Evolutionary conservation across 2,888 invertebrate genomes (phyloP), one percentile per base, ranked within the genome.

Genomic region (Argyra leucocephala): DNA sequence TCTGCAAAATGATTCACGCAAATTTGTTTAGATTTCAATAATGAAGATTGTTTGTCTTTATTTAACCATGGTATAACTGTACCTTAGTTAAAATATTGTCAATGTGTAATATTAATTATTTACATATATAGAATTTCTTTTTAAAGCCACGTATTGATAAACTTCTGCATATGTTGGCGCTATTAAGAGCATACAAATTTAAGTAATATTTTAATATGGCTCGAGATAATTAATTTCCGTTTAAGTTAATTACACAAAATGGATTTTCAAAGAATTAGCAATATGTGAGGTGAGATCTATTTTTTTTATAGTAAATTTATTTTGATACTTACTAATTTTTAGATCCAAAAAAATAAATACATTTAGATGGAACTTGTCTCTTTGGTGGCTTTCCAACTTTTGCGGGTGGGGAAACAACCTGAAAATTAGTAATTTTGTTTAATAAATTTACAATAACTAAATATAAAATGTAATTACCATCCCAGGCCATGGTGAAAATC

Each of bases 401-500:
- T 76, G 91, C 84, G 62, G 89, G 88, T 15, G 93, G 91, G 71
- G 88, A 85, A 57, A 91, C 88, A 74, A 95, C 88, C 93, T 93
- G 83, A 75, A 82, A 82, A 78, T 75, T 73, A 26, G 7, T 31
- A 18, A 18, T 48, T 48, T 48, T 18, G 12, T 48, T 62, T 60
- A 21, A 26, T 37, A 24, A 22, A 22, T 63, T 58, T 57, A 31
- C 22, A 63, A 36, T 59, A 64, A 63, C 70, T 78, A 77, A 73
- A 72, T n/a, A 74, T 74, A 74, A 73, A 58, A 21, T 58, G 79
- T 78, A 87, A 91, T 90, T 86, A 96, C 95, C 87, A 92, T 91
- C 82, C 93, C 95, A 69, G 96, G 96, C 96, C 96, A 96, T 70
- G 94, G 92, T 72, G 93, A 91, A 83, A 93, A 96, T 73, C 94